Percentiles rank a stretch among this genome's conserved stretches.
phyloP scores from a whole-genome alignment of 2,888 invertebrate species.

The Chrysotoxum bicinctum region DNA sequence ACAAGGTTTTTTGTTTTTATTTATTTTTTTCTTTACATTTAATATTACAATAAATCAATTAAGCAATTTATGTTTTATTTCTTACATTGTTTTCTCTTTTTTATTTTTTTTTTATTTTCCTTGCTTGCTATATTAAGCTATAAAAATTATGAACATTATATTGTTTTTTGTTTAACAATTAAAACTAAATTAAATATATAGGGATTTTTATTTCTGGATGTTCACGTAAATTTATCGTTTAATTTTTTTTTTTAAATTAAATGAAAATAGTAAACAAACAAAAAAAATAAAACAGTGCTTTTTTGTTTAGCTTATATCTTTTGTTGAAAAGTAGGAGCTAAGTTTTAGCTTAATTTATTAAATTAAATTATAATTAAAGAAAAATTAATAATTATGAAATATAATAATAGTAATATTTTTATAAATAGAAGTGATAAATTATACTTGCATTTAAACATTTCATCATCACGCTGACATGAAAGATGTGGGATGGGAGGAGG shows the following conservation, averaged over 20 bases:
- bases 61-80: slow-evolving; percentile 36
- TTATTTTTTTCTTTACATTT: slow-evolving; percentile 38
- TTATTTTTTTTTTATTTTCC: background rate
- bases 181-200: slow-evolving; percentile 64
- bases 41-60: slow-evolving; percentile 51
- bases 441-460: slow-evolving; percentile 60
- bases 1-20: slow-evolving; percentile 45
- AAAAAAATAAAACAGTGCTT: slow-evolving; percentile 59
- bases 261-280: slow-evolving; percentile 41
- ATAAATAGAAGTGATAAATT: slow-evolving; percentile 67
- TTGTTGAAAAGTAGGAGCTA: slow-evolving; percentile 64
- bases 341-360: slow-evolving; percentile 70
- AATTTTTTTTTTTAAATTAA: slow-evolving; percentile 12
- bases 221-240: slow-evolving; percentile 4
- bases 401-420: slow-evolving; percentile 58
- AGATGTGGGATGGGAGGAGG: slow-evolving; percentile 15
- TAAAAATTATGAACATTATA: slow-evolving; percentile 51
- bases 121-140: slow-evolving; percentile 53
- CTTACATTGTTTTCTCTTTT: slow-evolving; percentile 32
- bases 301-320: slow-evolving; percentile 12
- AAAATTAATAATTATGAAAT: slow-evolving; percentile 55
- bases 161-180: slow-evolving; percentile 34
- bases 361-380: slow-evolving; percentile 67
- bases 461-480: slow-evolving; percentile 58
- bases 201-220: slow-evolving; percentile 52